Base-by-base conservation (phyloP, 2,113 vertebrate species). In the Hemiscyllium ocellatum region DNA sequence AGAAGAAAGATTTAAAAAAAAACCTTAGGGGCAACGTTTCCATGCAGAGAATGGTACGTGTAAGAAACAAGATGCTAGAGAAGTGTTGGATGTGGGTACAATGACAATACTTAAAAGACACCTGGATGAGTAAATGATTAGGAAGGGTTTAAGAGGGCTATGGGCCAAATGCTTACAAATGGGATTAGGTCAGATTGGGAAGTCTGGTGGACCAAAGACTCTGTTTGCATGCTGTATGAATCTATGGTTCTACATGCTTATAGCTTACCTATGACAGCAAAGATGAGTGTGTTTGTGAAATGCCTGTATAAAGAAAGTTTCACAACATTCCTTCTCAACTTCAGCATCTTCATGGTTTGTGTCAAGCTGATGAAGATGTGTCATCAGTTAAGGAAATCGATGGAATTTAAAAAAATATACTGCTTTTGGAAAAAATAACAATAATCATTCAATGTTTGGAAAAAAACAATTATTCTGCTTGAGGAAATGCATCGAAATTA, bases 291-390 rank as follows among this genome's bases (percentile, higher is more conserved):
- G 97, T 99, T 99, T 97, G 99, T 99, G 96, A 99, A 99, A 97
- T 99, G 99, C 83, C 98, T 98, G 96, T 99, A 99, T 95, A 99
- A 96, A n/a, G 98, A 99, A 0, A 99, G 98, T 96, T 99, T 99
- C 97, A 99, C 99, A 70, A 99, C 97, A 66, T 99, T 99, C 96
- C 98, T 98, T 96, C 99, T 98, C 94, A 99, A 98, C 97, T 98
- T 99, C 95, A 99, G 97, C 33, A 99, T 97, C 95, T 98, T 99
- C 97, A 98, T 99, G 96, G 99, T 99, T 97, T 99, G 99, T 96
- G 99, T 99, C 97, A 99, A 97, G 96, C 99, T 99, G 97, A 99
- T 99, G 97, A 99, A 99, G 97, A 99, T 99, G 99, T 99, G 96
- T 96, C 95, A 76, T 42, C 12, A 96, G 96, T 97, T 99, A 96